phyloP scores from a whole-genome alignment of 2,888 invertebrate species.

The Willowsia nigromaculata region DNA sequence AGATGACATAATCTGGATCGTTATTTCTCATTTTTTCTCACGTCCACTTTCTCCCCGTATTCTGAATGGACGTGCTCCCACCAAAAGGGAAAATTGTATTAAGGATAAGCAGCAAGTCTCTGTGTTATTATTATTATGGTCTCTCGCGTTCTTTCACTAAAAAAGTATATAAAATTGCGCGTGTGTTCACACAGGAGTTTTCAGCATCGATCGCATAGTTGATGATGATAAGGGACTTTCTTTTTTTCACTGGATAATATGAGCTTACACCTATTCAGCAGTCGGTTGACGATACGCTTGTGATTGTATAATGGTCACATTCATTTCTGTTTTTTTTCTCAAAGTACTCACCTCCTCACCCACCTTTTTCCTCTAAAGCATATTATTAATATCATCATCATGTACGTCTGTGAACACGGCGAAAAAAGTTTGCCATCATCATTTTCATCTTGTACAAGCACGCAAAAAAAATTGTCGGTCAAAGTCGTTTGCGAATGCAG shows the following conservation, averaged over 20 bases:
- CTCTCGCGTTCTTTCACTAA: background rate
- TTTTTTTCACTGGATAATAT: no score
- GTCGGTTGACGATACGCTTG: background rate
- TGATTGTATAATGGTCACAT: slow-evolving; percentile 37
- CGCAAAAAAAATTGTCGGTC: slow-evolving; percentile 40
- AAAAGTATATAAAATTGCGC: background rate
- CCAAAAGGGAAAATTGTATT: background rate
- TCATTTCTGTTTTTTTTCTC: slow-evolving; percentile 26
- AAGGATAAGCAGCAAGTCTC: background rate
- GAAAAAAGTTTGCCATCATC: slow-evolving; percentile 39
- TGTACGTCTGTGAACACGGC: background rate
- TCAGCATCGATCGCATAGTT: background rate
- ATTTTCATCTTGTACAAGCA: background rate
- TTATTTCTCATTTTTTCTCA: slow-evolving; percentile 28
- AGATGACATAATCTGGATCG: slow-evolving; percentile 59
- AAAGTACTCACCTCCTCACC: background rate
- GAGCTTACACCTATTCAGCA: no score
- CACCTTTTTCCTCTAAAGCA: background rate
- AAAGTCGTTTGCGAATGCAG: slow-evolving; percentile 41
- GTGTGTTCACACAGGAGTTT: background rate
- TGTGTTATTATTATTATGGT: background rate
- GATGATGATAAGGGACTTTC: background rate
- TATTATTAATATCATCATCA: slow-evolving; percentile 21
- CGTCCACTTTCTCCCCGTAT: background rate
- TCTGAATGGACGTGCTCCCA: background rate